Percentiles rank a stretch among this genome's conserved stretches.
Conservation (phyloP, 2,113 vertebrate species). For the Oryzias melastigma region DNA sequence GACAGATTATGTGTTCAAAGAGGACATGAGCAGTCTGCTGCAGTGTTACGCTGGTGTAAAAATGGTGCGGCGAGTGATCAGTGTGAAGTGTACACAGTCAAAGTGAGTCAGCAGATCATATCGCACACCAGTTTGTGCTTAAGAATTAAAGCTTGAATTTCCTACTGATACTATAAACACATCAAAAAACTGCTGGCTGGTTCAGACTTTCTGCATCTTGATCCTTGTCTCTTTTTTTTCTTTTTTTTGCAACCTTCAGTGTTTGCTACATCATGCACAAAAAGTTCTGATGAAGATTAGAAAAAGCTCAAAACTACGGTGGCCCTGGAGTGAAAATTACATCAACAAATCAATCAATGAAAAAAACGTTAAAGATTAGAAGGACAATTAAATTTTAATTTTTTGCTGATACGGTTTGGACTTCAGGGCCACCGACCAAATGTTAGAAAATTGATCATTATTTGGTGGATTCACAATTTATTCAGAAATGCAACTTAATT, state of each 20-base stretch:
- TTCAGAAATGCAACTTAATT: too few relatives aligned
- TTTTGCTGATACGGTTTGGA: too few relatives aligned
- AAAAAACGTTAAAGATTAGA: too few relatives aligned
- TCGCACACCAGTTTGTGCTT: constrained; percentile 52
- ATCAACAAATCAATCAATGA: too few relatives aligned
- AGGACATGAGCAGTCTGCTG: constrained; percentile 19
- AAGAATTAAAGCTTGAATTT: constrained; percentile 49
- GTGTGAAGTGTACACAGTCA: constrained; percentile 31
- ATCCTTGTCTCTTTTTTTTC: constrained; percentile 24
- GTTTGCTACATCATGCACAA: constrained; percentile 22
- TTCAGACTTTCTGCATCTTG: constrained; percentile 21
- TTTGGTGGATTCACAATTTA: too few relatives aligned
- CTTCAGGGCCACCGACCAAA: too few relatives aligned
- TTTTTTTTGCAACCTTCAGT: constrained; percentile 28
- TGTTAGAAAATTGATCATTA: too few relatives aligned
- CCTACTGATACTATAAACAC: constrained; percentile 31
- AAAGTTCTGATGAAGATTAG: neutral
- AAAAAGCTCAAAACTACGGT: too few relatives aligned
- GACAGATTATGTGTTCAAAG: constrained; percentile 41
- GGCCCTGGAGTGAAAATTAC: too few relatives aligned
- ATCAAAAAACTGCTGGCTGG: constrained; percentile 27
- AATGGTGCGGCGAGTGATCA: constrained; percentile 15
- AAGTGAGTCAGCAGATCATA: constrained; percentile 33
- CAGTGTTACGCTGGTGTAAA: neutral
- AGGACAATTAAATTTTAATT: too few relatives aligned